phyloP scores from a whole-genome alignment of 2,888 invertebrate species.

The Dicyrtomina minuta region DNA sequence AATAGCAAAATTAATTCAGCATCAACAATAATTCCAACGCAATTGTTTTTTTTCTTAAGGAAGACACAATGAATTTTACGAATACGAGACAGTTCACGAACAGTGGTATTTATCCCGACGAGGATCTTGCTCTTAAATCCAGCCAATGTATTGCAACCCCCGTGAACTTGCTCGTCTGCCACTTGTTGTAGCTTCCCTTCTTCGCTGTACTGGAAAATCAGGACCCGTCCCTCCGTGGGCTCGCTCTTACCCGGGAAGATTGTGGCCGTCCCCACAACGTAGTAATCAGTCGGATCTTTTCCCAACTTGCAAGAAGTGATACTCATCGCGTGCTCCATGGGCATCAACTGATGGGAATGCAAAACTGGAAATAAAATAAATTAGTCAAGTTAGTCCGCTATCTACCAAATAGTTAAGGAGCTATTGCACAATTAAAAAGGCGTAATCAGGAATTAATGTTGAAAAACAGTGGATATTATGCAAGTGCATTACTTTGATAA shows the following conservation, averaged over 20 bases:
- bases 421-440: too few relatives aligned
- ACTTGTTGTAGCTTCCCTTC: conserved; percentile 78
- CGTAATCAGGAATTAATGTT: too few relatives aligned
- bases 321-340: conserved; percentile 86
- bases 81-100: conserved; percentile 61
- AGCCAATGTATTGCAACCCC: conserved; percentile 86
- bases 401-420: too few relatives aligned
- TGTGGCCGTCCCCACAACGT: conserved; percentile 89
- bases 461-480: too few relatives aligned
- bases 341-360: conserved; percentile 89
- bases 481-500: conserved; percentile 73
- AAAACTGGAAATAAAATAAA: conserved; percentile 64
- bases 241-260: conserved; percentile 95
- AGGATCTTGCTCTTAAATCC: conserved; percentile 95
- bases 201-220: conserved; percentile 84
- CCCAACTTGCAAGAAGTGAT: conserved; percentile 86
- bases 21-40: too few relatives aligned
- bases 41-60: too few relatives aligned
- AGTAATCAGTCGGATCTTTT: conserved; percentile 88
- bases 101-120: conserved; percentile 94
- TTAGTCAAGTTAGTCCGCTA: too few relatives aligned
- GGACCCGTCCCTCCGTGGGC: conserved; percentile 85
- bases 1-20: too few relatives aligned
- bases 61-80: too few relatives aligned
- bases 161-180: conserved; percentile 95